Evolutionary conservation across 1,140 invertebrate genomes (phyloP).

Genomic region (Homarus americanus): DNA sequence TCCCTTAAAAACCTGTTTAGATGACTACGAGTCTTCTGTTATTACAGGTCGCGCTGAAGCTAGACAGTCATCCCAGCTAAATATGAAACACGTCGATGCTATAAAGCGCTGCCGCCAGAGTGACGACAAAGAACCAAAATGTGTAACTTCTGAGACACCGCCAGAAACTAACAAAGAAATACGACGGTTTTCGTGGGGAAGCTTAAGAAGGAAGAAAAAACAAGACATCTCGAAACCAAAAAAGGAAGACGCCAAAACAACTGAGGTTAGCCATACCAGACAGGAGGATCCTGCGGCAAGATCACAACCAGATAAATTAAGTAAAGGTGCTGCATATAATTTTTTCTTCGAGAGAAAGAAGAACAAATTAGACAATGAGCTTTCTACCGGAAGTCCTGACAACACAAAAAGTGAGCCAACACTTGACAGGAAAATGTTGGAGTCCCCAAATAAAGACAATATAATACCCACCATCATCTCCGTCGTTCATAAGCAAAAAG

Average conservation of each 20-base stretch:
- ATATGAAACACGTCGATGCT: conserved; percentile 33
- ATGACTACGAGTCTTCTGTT: neutral
- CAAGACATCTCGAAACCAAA: neutral
- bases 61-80: neutral
- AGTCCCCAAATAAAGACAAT: neutral
- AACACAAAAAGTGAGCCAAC: neutral
- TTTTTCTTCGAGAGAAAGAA: conserved; percentile 32
- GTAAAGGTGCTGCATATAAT: conserved; percentile 16
- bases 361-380: neutral
- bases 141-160: neutral
- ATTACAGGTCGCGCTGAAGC: conserved; percentile 15
- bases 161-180: conserved; percentile 18
- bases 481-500: conserved; percentile 40
- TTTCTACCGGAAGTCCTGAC: neutral
- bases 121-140: neutral
- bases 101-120: neutral
- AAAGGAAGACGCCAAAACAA: conserved; percentile 1
- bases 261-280: neutral
- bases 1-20: neutral
- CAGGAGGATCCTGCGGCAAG: neutral
- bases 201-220: conserved; percentile 34
- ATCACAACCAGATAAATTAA: neutral
- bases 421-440: neutral
- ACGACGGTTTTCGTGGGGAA: conserved; percentile 30
- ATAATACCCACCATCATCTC: conserved; percentile 37